Percentiles rank a stretch among this genome's conserved stretches.
Conservation (phyloP, 1,140 invertebrate genomes). For the Dufourea novaeangliae region DNA sequence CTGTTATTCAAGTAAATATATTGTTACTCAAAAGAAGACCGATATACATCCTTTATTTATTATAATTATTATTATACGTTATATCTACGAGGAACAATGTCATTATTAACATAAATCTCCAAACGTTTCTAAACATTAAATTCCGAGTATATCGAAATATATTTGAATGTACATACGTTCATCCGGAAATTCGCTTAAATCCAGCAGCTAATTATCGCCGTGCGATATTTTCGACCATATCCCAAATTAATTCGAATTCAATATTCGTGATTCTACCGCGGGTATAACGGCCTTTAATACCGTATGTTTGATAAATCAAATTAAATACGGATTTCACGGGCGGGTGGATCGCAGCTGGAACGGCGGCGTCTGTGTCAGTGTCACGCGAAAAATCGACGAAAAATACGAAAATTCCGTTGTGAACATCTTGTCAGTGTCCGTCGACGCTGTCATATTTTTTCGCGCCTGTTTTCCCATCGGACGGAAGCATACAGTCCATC, state of each 20-base stretch:
- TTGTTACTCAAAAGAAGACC: no score
- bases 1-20: no score
- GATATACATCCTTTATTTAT: no score
- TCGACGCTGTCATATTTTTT: neutral
- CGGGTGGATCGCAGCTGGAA: neutral
- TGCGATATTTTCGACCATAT: neutral
- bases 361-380: no score
- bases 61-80: no score
- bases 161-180: neutral
- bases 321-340: neutral
- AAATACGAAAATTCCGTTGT: neutral
- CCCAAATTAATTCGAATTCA: constrained; percentile 2
- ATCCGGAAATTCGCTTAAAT: neutral
- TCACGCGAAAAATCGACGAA: no score
- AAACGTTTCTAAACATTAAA: no score
- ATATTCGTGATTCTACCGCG: neutral
- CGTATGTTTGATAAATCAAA: constrained; percentile 4
- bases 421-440: neutral
- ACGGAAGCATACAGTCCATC: no score
- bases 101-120: no score
- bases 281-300: neutral
- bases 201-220: neutral
- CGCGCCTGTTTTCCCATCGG: neutral
- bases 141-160: neutral
- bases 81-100: no score